Base-by-base conservation (phyloP, 1,140 invertebrate genomes). In the Pseudomyrmex sp. region DNA sequence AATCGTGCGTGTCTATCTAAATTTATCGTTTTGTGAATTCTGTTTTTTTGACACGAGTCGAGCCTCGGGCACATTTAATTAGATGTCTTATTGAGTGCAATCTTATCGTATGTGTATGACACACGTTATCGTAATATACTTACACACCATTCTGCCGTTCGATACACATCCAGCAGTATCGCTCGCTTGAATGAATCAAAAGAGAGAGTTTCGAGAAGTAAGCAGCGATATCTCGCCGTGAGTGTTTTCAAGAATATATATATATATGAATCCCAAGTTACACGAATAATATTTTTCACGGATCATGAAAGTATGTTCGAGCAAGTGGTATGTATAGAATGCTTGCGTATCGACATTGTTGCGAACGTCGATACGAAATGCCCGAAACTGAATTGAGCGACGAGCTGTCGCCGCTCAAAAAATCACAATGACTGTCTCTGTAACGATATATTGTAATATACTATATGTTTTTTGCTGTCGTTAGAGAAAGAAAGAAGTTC, bases 371-470 rank as follows among this genome's bases (percentile, higher is more conserved):
- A 56, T 44, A 13, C 0, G 35, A 68, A 69, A 69, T 20, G 26
- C 62, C 50, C 63, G 63, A 77, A 77, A 68, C 13, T 23, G 18
- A 35, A 5, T 1, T 8, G 62, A 52, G 46, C 52, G 52, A 18
- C 12, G 1, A 23, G 18, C 35, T 35, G 35, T 35, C 35, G 10
- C 54, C 56, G 46, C 26, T 68, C 48, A 44, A 48, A 35, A 35
- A 18, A 63, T 54, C 63, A 63, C 73, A 50, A 63, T 73, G 68
- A 80, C 70, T 86, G 84, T 85, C 84, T 46, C 82, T 89, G 87
- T 89, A 89, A 88, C 50, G 68, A 89, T 89, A 35, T 35, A 89
- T 74, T 89, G 88, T 89, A 89, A 86, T 35, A 89, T 89, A 89
- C 10, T 89, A 70, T 72, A 74, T 89, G 87, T 89, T 80, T 89